A percentile compares a stretch with the other conserved stretches of the same genome.
Evolutionary conservation across 2,888 invertebrate species (phyloP).

Genomic region (Drosophila fulvimacula): DNA sequence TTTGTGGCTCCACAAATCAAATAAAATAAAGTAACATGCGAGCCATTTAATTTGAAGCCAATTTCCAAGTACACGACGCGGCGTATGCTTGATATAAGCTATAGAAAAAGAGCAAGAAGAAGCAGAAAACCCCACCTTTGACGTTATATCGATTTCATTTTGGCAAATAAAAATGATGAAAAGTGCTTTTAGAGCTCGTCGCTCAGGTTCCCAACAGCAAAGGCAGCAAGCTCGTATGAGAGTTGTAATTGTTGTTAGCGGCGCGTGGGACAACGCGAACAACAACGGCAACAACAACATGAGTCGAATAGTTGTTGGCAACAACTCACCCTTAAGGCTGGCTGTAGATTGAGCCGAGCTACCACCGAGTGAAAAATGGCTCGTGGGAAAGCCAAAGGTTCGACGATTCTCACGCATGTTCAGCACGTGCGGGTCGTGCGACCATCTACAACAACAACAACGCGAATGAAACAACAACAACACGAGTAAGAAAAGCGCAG

Average conservation of each 20-base stretch:
- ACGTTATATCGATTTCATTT: slow-evolving; percentile 56
- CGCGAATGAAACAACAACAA: neutral
- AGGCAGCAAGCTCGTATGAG: slow-evolving; percentile 6
- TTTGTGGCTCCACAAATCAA: neutral
- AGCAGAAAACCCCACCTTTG: neutral
- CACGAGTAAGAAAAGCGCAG: slow-evolving; percentile 26
- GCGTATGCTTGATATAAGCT: slow-evolving; percentile 39
- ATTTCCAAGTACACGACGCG: slow-evolving; percentile 3
- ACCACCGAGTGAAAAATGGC: slow-evolving; percentile 54
- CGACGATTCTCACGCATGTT: slow-evolving; percentile 84
- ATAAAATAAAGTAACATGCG: neutral
- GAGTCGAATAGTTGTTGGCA: slow-evolving; percentile 28
- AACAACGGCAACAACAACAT: slow-evolving; percentile 14
- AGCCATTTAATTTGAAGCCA: slow-evolving; percentile 4
- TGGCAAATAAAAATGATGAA: slow-evolving; percentile 55
- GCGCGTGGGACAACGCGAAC: slow-evolving; percentile 56
- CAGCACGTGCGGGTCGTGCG: slow-evolving; percentile 83
- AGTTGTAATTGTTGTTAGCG: slow-evolving; percentile 19
- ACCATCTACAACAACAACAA: slow-evolving; percentile 5
- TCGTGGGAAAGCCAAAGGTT: slow-evolving; percentile 83
- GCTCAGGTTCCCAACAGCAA: slow-evolving; percentile 43
- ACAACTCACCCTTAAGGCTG: slow-evolving; percentile 45
- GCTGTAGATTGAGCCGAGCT: slow-evolving; percentile 23
- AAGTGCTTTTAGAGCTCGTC: slow-evolving; percentile 67
- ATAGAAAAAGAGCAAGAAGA: neutral